Percentiles rank a stretch among this genome's conserved stretches.
Evolutionary conservation across 2,113 vertebrate species (phyloP).

Genomic region (Sardina pilchardus): DNA sequence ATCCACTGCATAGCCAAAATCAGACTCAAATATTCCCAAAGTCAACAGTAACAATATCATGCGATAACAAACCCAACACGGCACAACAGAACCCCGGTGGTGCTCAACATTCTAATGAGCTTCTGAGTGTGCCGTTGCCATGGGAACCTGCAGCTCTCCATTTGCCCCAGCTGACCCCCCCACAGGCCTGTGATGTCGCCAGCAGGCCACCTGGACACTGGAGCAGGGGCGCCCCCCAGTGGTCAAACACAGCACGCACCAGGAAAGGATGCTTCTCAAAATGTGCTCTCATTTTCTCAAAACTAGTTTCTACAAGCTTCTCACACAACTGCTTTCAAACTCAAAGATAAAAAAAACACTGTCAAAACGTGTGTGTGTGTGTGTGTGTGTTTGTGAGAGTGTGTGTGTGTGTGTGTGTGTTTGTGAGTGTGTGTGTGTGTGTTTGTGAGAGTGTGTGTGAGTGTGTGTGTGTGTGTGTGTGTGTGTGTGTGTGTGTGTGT

Average conservation of each 20-base stretch:
- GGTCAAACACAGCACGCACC: background rate
- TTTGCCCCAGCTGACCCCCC: no score
- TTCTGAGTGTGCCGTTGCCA: background rate
- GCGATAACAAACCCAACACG: no score
- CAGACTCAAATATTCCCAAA: no score
- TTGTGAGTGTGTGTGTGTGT: background rate
- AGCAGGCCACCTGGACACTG: background rate
- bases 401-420: no score
- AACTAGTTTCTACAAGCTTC: no score
- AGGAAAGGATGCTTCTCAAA: background rate
- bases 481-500: background rate
- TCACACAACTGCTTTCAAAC: no score
- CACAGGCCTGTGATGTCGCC: background rate
- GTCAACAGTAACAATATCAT: no score
- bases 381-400: no score
- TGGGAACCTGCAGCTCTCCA: background rate
- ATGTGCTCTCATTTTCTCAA: background rate
- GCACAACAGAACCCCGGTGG: no score
- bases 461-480: background rate
- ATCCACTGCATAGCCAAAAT: no score
- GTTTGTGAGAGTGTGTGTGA: background rate
- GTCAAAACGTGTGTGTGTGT: no score
- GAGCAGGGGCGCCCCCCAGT: background rate
- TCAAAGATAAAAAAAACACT: no score
- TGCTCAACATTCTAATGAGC: background rate